Evolutionary conservation across 1,140 invertebrate genomes (phyloP).

Genomic region (Eriosoma lanigerum): DNA sequence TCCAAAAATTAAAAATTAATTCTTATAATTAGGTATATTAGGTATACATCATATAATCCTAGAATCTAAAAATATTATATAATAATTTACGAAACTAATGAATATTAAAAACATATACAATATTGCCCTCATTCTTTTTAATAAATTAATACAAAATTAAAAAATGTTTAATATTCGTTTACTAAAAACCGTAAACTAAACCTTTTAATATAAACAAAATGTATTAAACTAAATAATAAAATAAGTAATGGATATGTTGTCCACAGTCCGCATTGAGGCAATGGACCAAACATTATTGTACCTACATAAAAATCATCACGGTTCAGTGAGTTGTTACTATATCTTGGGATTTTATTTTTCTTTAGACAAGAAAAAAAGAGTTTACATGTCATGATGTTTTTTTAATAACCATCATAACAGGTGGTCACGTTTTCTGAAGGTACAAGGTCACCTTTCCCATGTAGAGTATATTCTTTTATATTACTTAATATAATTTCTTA

Average conservation of each 20-base stretch:
- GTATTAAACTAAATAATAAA: not conserved
- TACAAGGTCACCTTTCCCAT: slow-evolving; percentile 34
- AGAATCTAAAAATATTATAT: too few species aligned
- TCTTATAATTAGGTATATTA: too few species aligned
- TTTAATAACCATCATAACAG: slow-evolving; percentile 46
- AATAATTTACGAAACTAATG: too few species aligned
- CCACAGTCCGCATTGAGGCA: not conserved
- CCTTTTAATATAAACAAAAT: not conserved
- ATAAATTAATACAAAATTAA: slow-evolving; percentile 1
- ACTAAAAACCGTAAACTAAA: not conserved
- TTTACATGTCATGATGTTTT: slow-evolving; percentile 44
- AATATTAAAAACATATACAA: too few species aligned
- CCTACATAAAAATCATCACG: slow-evolving; percentile 31
- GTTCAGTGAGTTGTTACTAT: slow-evolving; percentile 42
- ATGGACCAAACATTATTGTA: slow-evolving; percentile 23
- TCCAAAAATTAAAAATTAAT: too few species aligned
- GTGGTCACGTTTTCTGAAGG: slow-evolving; percentile 45
- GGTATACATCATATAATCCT: too few species aligned
- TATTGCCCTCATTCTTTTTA: not conserved
- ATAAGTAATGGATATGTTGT: too few species aligned
- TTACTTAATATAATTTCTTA: slow-evolving; percentile 11
- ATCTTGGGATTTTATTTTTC: slow-evolving; percentile 17
- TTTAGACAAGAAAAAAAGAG: not conserved
- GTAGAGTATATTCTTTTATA: not conserved
- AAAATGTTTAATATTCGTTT: not conserved